Evolutionary conservation across 2,888 invertebrate genomes (phyloP), one percentile per base, ranked within the genome.

Genomic region (Microdon myrmicae): DNA sequence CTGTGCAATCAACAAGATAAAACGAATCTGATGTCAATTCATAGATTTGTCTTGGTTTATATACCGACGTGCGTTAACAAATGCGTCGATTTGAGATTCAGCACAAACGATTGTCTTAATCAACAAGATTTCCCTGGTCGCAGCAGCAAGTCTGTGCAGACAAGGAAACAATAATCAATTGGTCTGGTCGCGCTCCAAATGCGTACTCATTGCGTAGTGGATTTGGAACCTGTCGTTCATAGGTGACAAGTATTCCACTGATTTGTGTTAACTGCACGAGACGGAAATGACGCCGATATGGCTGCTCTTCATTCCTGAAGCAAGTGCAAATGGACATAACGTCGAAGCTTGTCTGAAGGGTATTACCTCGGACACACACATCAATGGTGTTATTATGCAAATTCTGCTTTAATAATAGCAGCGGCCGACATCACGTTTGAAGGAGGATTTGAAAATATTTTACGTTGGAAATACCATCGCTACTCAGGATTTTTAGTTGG

Each of bases 211-310:
- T 58, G 32, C 17, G 9, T 7, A n/a, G 14, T 7, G 19, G 29
- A n/a, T n/a, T n/a, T 34, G 7, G 10, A n/a, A 23, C n/a, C 14
- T 9, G 8, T n/a, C n/a, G 31, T 32, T 38, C n/a, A 45, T 54
- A 38, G 31, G 26, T n/a, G 16, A 31, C 39, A 44, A 35, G 14
- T 23, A 12, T 17, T 49, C 19, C 25, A 45, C 61, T 45, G 29
- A 58, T 64, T 51, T 64, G 45, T 56, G 58, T 51, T 58, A 64
- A 47, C 45, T 56, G 45, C 41, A 6, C 10, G 20, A 35, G 51
- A 37, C 51, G 64, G 64, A 64, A 64, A 45, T 43, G 29, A 32
- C 31, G 16, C 31, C 9, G 25, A 44, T 47, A 37, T 31, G 41
- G 45, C 7, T 34, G 39, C 31, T 44, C 45, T 56, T 45, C 19